These are phyloP conservation scores for Tenthredo scrophulariae DNA, from an alignment of 2,888 invertebrate species.

Conservation along the genomic window DNA sequence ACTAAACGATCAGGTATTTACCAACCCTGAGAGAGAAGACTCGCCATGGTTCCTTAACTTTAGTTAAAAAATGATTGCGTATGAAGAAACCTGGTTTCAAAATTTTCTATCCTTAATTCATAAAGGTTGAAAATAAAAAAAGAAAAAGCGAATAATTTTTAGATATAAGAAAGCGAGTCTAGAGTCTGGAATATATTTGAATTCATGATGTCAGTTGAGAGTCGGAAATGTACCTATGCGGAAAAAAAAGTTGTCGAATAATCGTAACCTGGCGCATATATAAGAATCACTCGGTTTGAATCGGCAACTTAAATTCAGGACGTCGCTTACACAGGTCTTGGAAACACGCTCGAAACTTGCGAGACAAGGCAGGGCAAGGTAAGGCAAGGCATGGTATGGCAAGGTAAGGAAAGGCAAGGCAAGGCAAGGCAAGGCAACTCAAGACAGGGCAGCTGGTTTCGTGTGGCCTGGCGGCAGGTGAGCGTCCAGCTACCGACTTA, in stretches of 20 bases:
- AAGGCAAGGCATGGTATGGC: neutral
- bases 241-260: neutral
- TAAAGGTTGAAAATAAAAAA: neutral
- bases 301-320: conserved; percentile 37
- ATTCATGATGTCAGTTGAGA: neutral
- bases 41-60: neutral
- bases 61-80: neutral
- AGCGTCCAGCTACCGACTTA: conserved; percentile 58
- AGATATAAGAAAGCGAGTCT: neutral
- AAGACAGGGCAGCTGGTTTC: conserved; percentile 39
- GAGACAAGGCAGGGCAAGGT: neutral
- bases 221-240: neutral
- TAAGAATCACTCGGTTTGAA: conserved; percentile 15
- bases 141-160: neutral
- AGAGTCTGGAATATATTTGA: neutral
- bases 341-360: conserved; percentile 38
- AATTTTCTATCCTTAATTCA: no score
- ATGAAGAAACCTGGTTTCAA: no score
- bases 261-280: neutral
- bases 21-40: conserved; percentile 1
- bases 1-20: conserved; percentile 12
- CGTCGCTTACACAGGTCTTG: conserved; percentile 35
- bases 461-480: conserved; percentile 55
- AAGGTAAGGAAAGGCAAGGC: neutral
- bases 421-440: conserved; percentile 1